These are phyloP conservation scores for Martes martes DNA, from an alignment of 2,113 vertebrate genomes.

Conservation along the genomic window DNA sequence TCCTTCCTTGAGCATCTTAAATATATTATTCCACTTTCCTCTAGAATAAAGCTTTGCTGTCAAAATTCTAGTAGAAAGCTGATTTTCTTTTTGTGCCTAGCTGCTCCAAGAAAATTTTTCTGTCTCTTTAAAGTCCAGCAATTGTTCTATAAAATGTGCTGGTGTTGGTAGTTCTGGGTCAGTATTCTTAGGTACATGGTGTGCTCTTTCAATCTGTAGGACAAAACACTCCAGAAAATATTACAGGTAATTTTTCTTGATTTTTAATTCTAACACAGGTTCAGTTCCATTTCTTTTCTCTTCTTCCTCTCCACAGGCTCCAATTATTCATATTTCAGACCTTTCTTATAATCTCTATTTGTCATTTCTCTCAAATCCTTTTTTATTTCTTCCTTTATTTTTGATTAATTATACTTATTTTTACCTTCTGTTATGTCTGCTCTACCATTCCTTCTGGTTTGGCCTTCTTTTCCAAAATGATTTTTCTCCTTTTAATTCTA, in stretches of 20 bases:
- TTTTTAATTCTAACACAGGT: neutral
- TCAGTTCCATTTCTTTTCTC: neutral
- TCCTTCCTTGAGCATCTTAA: neutral
- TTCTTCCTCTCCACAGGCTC: neutral
- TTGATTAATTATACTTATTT: neutral
- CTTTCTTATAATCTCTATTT: neutral
- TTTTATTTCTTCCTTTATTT: neutral
- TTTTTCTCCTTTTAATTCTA: slow-evolving; percentile 7
- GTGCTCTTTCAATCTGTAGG: neutral
- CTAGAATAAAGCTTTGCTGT: neutral
- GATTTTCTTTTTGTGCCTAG: slow-evolving; percentile 31
- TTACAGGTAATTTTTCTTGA: neutral
- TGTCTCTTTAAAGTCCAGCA: slow-evolving; percentile 16
- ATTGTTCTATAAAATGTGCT: neutral
- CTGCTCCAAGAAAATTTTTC: neutral
- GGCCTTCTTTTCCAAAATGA: neutral
- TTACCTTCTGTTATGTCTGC: neutral
- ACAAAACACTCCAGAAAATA: neutral
- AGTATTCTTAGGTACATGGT: neutral
- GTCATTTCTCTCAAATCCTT: neutral
- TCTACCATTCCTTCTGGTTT: neutral
- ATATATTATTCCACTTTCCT: neutral
- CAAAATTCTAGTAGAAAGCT: neutral
- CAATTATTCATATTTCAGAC: neutral
- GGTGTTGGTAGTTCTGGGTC: neutral